Evolutionary conservation across 2,888 invertebrate species (phyloP), one percentile per base, ranked within the genome.

Genomic region (Epinotia bilunana): DNA sequence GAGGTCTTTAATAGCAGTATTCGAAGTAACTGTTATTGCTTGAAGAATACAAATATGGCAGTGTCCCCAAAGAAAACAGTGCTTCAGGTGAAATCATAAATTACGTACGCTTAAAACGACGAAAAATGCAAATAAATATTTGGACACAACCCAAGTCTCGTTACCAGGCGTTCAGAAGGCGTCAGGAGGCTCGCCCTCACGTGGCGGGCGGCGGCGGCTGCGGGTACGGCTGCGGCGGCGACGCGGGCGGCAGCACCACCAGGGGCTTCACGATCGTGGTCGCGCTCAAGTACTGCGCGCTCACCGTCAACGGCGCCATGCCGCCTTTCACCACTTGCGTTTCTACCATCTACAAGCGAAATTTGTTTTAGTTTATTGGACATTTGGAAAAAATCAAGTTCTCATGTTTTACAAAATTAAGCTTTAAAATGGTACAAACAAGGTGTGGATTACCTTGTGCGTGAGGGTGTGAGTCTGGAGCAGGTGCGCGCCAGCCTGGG

Each of bases 221-320:
- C 76, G 82, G 23, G 23, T 23, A 23, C 1, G 23, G 80, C n/a
- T 82, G 82, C 60, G 84, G 79, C 79, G 81, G 86, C 46, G 89
- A 49, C 49, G 57, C 63, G 63, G 55, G 33, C 49, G 85, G 88
- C 76, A 96, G 96, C 74, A 96, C 96, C 71, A 96, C 96, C 62
- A 96, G 95, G 1, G 96, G 96, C 87, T 96, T 96, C 65, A 96
- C 95, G 76, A 96, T 91, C 76, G 95, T 92, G 63, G 95, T 92
- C 46, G 95, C 92, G 85, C 95, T 95, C 76, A 95, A 90, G 89
- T 96, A 96, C 91, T 96, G 96, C 79, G 96, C 95, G 88, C 95
- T 95, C 78, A 96, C 95, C 73, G 96, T 91, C 75, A 96, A 95
- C 81, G 96, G 95, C 77, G 95, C 94, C 73, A 93, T 91, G 70